A percentile compares a stretch with the other conserved stretches of the same genome.
Conservation (phyloP, 2,797 vertebrate genomes). For the Oryzias dopingdopingensis region DNA sequence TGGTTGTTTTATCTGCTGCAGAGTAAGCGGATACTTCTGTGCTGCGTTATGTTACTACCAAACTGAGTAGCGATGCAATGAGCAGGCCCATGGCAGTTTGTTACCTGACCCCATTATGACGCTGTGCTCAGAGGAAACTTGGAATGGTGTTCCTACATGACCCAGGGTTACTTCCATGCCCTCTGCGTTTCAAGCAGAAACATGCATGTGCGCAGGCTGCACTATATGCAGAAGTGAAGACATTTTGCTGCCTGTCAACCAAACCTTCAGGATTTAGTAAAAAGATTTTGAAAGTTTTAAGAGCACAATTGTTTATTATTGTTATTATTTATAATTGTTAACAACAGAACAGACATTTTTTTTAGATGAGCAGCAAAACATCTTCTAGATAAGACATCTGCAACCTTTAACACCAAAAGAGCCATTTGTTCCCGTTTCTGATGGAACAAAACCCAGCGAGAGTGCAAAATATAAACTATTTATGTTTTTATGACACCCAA, state of each 20-base stretch:
- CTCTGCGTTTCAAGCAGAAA: neutral
- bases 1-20: conserved; percentile 45
- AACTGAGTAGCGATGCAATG: conserved; percentile 29
- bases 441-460: too few species aligned
- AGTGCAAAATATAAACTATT: too few species aligned
- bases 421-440: too few species aligned
- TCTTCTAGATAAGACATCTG: too few species aligned
- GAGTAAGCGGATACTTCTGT: conserved; percentile 52
- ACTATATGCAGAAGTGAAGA: neutral
- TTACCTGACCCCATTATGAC: conserved; percentile 57
- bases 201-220: neutral
- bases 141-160: conserved; percentile 42
- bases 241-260: neutral
- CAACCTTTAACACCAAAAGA: too few species aligned
- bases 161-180: conserved; percentile 18
- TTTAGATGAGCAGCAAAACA: too few species aligned
- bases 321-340: too few species aligned
- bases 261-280: neutral
- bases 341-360: too few species aligned
- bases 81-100: conserved; percentile 45
- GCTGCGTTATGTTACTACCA: conserved; percentile 38
- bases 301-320: too few species aligned
- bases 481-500: too few species aligned
- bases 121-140: conserved; percentile 39
- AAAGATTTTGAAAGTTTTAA: too few species aligned